phyloP scores from a whole-genome alignment of 2,888 invertebrate genomes.

The Ethmia dodecea region DNA sequence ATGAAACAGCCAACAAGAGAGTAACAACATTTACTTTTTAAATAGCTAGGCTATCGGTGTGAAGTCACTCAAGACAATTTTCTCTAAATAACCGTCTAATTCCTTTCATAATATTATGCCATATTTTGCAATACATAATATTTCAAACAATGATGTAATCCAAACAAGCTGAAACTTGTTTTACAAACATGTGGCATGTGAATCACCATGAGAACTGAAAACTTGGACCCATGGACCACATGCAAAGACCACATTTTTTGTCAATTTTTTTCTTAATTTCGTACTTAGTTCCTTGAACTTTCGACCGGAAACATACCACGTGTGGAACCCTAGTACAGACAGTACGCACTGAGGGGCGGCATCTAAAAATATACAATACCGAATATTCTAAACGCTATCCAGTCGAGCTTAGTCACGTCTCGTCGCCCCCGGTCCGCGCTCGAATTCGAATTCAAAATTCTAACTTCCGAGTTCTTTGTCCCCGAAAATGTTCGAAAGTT shows the following conservation, averaged over 20 bases:
- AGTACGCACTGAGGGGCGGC: constrained; percentile 63
- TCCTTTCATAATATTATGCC: too few relatives aligned
- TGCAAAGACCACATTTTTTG: constrained; percentile 5
- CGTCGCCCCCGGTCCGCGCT: constrained; percentile 35
- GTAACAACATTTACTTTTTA: too few relatives aligned
- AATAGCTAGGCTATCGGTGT: too few relatives aligned
- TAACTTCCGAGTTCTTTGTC: constrained; percentile 29
- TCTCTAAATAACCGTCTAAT: too few relatives aligned
- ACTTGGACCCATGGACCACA: constrained; percentile 8
- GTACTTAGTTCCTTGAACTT: constrained; percentile 38
- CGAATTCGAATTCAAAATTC: constrained; percentile 22
- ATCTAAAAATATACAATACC: constrained; percentile 64
- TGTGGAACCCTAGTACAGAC: constrained; percentile 23
- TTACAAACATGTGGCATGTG: constrained; percentile 3
- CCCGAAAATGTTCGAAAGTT: constrained; percentile 27
- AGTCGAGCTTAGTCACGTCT: constrained; percentile 49
- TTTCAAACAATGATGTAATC: too few relatives aligned
- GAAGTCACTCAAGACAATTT: too few relatives aligned
- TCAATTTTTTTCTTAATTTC: constrained; percentile 1
- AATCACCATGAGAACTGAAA: constrained; percentile 10
- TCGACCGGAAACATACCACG: constrained; percentile 54
- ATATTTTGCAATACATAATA: too few relatives aligned
- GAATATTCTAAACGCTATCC: constrained; percentile 45
- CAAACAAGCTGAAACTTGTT: too few relatives aligned
- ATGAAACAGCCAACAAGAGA: too few relatives aligned